A percentile compares a stretch with the other conserved stretches of the same genome.
These are phyloP conservation scores for Vulpes vulpes DNA, from an alignment of 2,113 vertebrate species.

Conservation along the genomic window DNA sequence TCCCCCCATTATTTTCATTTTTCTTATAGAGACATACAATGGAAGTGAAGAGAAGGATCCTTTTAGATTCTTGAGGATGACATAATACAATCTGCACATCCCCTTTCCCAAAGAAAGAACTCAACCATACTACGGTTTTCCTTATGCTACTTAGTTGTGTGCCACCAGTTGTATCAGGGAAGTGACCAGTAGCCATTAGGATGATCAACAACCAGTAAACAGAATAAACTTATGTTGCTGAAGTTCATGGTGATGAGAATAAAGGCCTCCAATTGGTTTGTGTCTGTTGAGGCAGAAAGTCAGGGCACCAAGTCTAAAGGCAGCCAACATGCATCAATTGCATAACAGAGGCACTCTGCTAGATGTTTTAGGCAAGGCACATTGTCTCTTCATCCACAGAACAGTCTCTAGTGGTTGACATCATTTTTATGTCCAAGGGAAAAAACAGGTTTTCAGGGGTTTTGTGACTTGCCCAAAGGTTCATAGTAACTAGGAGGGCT, in stretches of 20 bases:
- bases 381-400: not conserved
- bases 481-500: not conserved
- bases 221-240: not conserved
- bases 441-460: not conserved
- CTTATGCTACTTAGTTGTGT: not conserved
- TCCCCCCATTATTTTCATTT: not conserved
- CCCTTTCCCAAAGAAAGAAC: not conserved
- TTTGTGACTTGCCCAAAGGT: not conserved
- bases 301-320: not conserved
- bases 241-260: not conserved
- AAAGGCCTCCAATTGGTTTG: not conserved
- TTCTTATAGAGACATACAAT: not conserved
- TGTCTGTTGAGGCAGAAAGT: not conserved
- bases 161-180: not conserved
- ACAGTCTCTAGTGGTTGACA: not conserved
- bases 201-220: not conserved
- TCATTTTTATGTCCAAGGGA: not conserved
- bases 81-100: not conserved
- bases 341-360: not conserved
- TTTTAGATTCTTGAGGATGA: not conserved
- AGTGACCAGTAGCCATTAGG: not conserved
- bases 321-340: fast-evolving
- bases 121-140: not conserved
- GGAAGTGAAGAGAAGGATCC: not conserved
- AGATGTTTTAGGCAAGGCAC: not conserved